Base-by-base conservation (phyloP, 2,888 invertebrate genomes). In the Macaria notata region DNA sequence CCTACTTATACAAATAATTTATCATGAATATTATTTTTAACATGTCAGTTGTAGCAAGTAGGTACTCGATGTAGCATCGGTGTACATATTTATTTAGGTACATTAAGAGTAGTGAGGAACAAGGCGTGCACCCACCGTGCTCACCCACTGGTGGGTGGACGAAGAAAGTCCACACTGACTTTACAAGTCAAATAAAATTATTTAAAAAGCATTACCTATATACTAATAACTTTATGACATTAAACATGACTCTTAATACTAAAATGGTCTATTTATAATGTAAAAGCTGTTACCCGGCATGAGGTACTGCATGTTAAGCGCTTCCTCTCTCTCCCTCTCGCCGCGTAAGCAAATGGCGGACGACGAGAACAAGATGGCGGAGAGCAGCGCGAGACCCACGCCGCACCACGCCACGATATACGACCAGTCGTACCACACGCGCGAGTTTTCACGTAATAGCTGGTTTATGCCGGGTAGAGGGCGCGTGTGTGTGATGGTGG, bases 331-430 rank as follows among this genome's bases (percentile, higher is more conserved):
- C 92, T 97, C 97, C 83, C 97, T 94, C 93, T 98, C 98, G 88
- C 96, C 97, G 86, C 97, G 94, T 88, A 98, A 95, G 92, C 98
- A 98, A 92, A 98, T 96, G 84, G 98, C 98, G 79, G 98, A 97
- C 84, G 97, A 97, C 79, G 97, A 96, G 90, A 98, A 96, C 88
- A 98, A 94, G 86, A 98, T 96, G 92, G 98, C 97, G 77, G 97
- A 95, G 86, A 98, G 93, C 84, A 98, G 94, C 79, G 97, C 95
- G 92, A 97, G 95, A 76, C 96, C 97, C 83, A 98, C 97, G 89
- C 98, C 98, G 92, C 97, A 96, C 98, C 98, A 98, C 88, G 98
- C 97, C 84, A 98, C 95, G 93, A 98, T 96, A 93, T 98, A 98
- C 77, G 98, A 98, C 98, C 98, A 98, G 92, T 98, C 98, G 93